phyloP scores from a whole-genome alignment of 1,140 invertebrate species.

The Drosophila sturtevanti region DNA sequence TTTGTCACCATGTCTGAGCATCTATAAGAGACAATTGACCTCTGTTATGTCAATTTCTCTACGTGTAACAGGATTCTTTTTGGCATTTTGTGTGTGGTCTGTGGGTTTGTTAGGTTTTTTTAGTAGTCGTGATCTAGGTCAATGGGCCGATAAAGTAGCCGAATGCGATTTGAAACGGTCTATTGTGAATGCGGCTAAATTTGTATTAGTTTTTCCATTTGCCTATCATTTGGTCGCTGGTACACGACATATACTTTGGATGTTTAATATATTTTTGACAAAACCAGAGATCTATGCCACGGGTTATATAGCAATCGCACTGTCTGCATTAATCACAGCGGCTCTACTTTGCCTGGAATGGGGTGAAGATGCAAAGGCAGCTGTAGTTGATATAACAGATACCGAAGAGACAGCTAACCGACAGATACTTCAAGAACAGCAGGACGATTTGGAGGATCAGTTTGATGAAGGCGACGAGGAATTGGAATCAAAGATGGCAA shows the following conservation, averaged over 20 bases:
- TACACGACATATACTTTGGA: conserved; percentile 88
- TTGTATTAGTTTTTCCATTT: conserved; percentile 85
- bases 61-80: conserved; percentile 87
- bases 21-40: conserved; percentile 91
- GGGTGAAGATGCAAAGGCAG: conserved; percentile 6
- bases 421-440: background rate
- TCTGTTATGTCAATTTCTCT: conserved; percentile 91
- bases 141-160: conserved; percentile 83
- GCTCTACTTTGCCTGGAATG: conserved; percentile 14
- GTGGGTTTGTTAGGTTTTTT: conserved; percentile 84
- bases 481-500: background rate
- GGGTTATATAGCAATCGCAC: conserved; percentile 85
- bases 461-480: background rate
- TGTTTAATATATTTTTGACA: conserved; percentile 86
- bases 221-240: conserved; percentile 88
- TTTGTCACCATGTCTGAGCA: conserved; percentile 92
- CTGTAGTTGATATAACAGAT: conserved; percentile 29
- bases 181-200: conserved; percentile 83
- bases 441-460: background rate
- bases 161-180: conserved; percentile 82
- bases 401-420: background rate
- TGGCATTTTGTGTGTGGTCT: conserved; percentile 83
- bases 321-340: conserved; percentile 40
- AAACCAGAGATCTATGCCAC: conserved; percentile 88
- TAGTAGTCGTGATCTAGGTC: conserved; percentile 83